Percentiles rank a stretch among this genome's conserved stretches.
These are phyloP conservation scores for Phasia obesa DNA, from an alignment of 2,888 invertebrate species.

Conservation along the genomic window DNA sequence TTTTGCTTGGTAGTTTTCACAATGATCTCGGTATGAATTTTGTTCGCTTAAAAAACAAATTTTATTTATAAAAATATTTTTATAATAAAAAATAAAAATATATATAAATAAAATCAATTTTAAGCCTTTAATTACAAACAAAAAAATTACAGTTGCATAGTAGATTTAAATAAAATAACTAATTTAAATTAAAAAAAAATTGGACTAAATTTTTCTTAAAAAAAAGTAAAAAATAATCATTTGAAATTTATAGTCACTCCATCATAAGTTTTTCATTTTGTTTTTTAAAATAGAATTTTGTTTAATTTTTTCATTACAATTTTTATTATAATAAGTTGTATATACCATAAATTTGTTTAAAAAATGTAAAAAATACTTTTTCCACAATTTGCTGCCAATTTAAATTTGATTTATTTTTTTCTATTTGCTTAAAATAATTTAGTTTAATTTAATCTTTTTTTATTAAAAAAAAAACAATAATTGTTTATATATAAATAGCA, in stretches of 20 bases:
- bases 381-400: slow-evolving; percentile 68
- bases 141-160: slow-evolving; percentile 69
- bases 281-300: slow-evolving; percentile 7
- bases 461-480: slow-evolving; percentile 46
- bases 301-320: slow-evolving; percentile 28
- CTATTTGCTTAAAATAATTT: slow-evolving; percentile 54
- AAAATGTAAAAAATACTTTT: slow-evolving; percentile 30
- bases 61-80: slow-evolving; percentile 59
- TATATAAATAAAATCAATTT: slow-evolving; percentile 59
- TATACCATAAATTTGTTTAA: slow-evolving; percentile 32
- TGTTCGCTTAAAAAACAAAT: slow-evolving; percentile 72
- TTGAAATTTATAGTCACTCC: slow-evolving; percentile 44
- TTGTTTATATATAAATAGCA: slow-evolving; percentile 62
- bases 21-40: slow-evolving; percentile 81
- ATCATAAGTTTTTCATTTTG: slow-evolving; percentile 29
- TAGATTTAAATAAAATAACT: slow-evolving; percentile 56
- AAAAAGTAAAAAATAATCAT: slow-evolving; percentile 20
- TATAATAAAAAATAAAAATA: slow-evolving; percentile 51
- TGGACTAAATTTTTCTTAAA: slow-evolving; percentile 42
- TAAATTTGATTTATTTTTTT: slow-evolving; percentile 64
- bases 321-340: slow-evolving; percentile 61
- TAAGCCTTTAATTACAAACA: slow-evolving; percentile 67
- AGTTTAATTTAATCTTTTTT: slow-evolving; percentile 54
- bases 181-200: slow-evolving; percentile 41
- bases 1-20: slow-evolving; percentile 80